Evolutionary conservation across 2,113 vertebrate genomes (phyloP).

Genomic region (Antechinus flavipes): DNA sequence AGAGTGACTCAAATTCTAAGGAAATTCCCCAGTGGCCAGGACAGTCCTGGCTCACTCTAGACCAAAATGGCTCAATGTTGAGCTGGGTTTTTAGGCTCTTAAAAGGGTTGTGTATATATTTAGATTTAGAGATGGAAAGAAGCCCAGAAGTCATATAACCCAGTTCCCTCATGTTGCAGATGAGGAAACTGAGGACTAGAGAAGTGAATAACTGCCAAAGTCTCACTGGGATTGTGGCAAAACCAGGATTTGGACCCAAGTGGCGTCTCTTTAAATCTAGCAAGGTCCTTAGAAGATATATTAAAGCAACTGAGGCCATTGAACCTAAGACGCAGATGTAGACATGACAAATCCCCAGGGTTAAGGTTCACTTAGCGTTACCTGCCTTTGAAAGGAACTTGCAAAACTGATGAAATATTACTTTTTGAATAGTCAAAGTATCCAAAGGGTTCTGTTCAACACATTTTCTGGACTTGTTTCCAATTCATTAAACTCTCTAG

Average conservation of each 20-base stretch:
- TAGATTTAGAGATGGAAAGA: neutral
- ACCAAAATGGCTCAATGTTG: neutral
- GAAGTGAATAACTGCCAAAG: neutral
- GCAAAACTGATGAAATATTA: neutral
- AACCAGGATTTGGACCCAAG: neutral
- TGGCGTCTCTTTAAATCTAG: neutral
- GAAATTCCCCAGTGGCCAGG: neutral
- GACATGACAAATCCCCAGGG: neutral
- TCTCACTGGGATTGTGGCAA: neutral
- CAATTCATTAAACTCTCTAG: neutral
- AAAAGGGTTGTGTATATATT: neutral
- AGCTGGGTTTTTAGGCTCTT: neutral
- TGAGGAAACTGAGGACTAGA: neutral
- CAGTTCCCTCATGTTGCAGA: neutral
- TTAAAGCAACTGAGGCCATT: neutral
- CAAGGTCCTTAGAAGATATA: neutral
- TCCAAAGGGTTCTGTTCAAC: neutral
- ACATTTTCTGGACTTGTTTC: neutral
- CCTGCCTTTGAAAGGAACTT: neutral
- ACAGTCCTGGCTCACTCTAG: neutral
- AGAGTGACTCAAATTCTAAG: neutral
- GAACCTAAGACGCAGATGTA: too few species aligned
- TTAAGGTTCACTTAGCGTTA: neutral
- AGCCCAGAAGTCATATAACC: neutral
- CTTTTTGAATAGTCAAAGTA: too few species aligned